These are phyloP conservation scores for Drosophila auraria DNA, from an alignment of 1,140 invertebrate genomes.

Conservation along the genomic window DNA sequence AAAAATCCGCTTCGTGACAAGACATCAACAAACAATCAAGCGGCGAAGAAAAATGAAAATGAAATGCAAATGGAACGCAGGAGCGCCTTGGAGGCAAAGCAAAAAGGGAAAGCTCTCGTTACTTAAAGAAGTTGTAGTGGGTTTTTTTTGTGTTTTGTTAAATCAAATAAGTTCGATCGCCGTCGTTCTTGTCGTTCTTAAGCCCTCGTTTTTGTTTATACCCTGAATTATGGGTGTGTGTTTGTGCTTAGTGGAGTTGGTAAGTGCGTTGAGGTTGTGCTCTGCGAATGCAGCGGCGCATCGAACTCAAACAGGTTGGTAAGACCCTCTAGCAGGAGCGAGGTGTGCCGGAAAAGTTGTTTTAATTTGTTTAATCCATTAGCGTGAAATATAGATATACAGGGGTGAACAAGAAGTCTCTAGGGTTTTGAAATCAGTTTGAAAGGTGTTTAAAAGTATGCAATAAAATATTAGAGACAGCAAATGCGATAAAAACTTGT, in stretches of 20 bases:
- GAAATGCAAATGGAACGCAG: constrained; percentile 40
- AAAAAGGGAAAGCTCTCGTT: constrained; percentile 24
- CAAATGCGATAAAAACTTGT: too few species aligned
- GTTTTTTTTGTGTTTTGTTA: neutral
- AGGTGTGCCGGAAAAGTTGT: constrained; percentile 22
- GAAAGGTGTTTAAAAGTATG: too few species aligned
- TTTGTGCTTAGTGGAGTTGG: constrained; percentile 5
- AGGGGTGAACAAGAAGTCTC: too few species aligned
- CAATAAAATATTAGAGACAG: too few species aligned
- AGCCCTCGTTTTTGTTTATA: constrained; percentile 17
- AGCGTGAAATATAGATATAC: too few species aligned
- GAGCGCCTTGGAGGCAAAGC: neutral
- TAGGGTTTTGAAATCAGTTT: too few species aligned
- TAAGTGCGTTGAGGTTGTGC: constrained; percentile 4
- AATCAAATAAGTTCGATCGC: constrained; percentile 24
- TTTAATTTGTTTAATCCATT: neutral
- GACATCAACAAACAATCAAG: constrained; percentile 63
- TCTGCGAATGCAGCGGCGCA: constrained; percentile 46
- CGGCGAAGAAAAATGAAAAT: constrained; percentile 44
- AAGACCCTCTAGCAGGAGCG: constrained; percentile 3
- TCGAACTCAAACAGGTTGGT: constrained; percentile 66
- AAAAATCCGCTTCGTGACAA: constrained; percentile 53
- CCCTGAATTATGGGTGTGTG: constrained; percentile 9
- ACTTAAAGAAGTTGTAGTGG: neutral
- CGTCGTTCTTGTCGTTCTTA: constrained; percentile 3